Base-by-base conservation (phyloP, 2,888 invertebrate genomes). In the Tetranychus truncatus region DNA sequence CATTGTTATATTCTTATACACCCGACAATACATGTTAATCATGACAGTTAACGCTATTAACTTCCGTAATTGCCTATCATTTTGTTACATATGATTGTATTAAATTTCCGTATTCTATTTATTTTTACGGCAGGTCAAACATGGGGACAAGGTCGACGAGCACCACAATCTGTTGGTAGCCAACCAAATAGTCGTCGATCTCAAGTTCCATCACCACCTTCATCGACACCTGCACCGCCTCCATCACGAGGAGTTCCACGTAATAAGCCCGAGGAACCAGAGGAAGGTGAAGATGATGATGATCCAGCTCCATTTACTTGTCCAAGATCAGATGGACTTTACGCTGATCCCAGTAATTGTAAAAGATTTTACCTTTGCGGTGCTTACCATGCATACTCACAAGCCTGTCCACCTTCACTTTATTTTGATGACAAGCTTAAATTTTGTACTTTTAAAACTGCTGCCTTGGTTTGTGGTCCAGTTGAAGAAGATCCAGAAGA, bases 351-450 rank as follows among this genome's bases (percentile, higher is more conserved):
- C 0, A 75, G 66, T 9, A 77, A 77, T 5, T 80, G 80, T 77
- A 76, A 78, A n/a, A 78, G 78, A 20, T 80, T 80, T 76, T 78
- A 77, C 75, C 77, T 79, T 7, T 94, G 93, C 82, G 92, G 92
- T 75, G 92, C 92, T 84, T 91, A 91, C 77, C 91, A 87, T 81
- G 91, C 93, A 1, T 93, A 93, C 82, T 80, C 89, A 80, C 92
- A 91, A 83, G 87, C 91, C 81, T 94, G 93, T 83, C 94, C 93
- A 15, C 91, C 92, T 3, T 91, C 91, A 76, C 85, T 94, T 74
- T 91, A 89, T 83, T 94, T 93, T 82, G 93, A 94, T 82, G 93
- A 93, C 81, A 87, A 91, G 80, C 89, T 88, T 84, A 93, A 93
- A 84, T 90, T 87, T 81, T 94, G 93, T 82, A 94, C 92, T 3